Conservation (phyloP, 35 echinoderm and acorn worm species). For the Chiridota heheva region DNA sequence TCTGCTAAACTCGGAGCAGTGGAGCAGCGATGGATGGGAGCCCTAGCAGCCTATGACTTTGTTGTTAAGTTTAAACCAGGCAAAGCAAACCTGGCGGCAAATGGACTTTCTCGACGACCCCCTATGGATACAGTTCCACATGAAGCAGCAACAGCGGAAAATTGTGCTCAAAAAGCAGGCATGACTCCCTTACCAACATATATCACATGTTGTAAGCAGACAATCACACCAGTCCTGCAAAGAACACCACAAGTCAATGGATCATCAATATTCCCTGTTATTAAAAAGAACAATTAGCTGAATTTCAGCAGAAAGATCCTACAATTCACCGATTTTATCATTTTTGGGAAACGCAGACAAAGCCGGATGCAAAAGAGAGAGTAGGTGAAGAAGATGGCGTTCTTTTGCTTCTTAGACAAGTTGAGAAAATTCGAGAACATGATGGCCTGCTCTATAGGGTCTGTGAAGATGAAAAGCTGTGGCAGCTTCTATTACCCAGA, state of each 20-base stretch:
- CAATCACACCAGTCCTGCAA: too few species aligned
- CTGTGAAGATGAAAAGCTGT: neutral
- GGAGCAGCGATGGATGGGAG: constrained; percentile 42
- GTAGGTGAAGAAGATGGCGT: too few species aligned
- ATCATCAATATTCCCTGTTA: constrained; percentile 3
- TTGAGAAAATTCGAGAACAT: neutral
- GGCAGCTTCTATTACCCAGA: constrained; percentile 27
- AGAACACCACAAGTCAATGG: too few species aligned
- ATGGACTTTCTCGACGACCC: constrained; percentile 4
- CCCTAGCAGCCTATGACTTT: constrained; percentile 23
- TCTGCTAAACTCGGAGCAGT: constrained; percentile 37
- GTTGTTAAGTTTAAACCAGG: constrained; percentile 2
- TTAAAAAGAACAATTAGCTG: neutral
- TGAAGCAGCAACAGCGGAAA: too few species aligned
- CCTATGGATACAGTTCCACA: too few species aligned
- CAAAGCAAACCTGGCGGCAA: neutral
- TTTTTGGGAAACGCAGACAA: neutral
- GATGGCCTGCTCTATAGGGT: constrained; percentile 21
- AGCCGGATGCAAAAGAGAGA: neutral
- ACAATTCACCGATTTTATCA: neutral
- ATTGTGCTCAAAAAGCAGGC: too few species aligned
- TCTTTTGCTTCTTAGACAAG: constrained; percentile 21
- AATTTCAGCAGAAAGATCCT: neutral
- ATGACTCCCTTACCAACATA: too few species aligned
- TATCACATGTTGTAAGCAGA: too few species aligned